Base-by-base conservation (phyloP, 2,888 invertebrate genomes). In the Ommatoiulus sabulosus region DNA sequence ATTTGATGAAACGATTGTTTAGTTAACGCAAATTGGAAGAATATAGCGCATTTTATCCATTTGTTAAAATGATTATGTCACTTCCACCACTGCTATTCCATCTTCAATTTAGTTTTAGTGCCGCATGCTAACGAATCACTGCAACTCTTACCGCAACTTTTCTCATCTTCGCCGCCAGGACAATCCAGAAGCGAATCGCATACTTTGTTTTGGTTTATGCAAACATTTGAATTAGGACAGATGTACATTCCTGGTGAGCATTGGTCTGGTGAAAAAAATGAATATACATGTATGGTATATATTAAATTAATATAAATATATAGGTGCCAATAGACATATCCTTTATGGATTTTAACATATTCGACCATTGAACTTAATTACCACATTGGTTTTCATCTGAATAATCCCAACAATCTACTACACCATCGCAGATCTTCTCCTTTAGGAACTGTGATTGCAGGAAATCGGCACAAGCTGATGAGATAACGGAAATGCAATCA, bases 381-480 rank as follows among this genome's bases (percentile, higher is more conserved):
- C 96, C 96, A 92, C 96, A 96, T 90, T 95, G 94, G 91, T 95
- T 95, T 92, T 96, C 96, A 92, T 96, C 96, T 0, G 96, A 95
- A 91, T 95, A 96, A 92, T 96, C 96, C 95, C 95, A 95, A 91
- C 96, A 96, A 91, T 96, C 96, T 0, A 96, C 94, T 44, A 95
- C 94, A 1, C 96, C 96, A 91, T 96, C 96, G 91, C 96, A 96
- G 87, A 96, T 95, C 92, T 96, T 96, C 17, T 95, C 94, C 90
- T 95, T 93, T 0, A 96, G 93, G 90, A 95, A 94, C 91, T 96
- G 96, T 0, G 95, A 95, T 89, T 94, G 94, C 84, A 96, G 92
- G 91, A 95, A 96, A 92, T 96, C 96, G 10, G 96, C 96, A 92
- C 96, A 96, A 35, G 95, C 90, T 90, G 85, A 80, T 80, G 35